Evolutionary conservation across 2,113 vertebrate species (phyloP).

Genomic region (Serilophus lunatus): DNA sequence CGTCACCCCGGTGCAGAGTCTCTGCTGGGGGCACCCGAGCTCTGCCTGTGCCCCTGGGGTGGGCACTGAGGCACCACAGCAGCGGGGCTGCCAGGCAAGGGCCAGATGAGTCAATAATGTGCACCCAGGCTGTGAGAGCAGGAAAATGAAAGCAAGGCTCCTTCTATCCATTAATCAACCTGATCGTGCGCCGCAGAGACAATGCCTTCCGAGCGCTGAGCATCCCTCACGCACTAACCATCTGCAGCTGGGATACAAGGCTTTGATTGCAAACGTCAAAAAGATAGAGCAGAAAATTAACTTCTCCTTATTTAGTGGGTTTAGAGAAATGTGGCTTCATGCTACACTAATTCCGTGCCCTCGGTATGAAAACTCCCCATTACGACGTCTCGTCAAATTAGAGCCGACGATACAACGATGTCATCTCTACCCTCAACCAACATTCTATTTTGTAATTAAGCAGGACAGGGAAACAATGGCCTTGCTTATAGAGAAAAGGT

Average conservation of each 20-base stretch:
- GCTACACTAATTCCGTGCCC: constrained; percentile 65
- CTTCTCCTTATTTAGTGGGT: constrained; percentile 66
- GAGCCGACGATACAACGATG: constrained; percentile 6
- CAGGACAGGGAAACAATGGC: constrained; percentile 53
- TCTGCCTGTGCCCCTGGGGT: neutral
- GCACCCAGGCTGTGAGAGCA: neutral
- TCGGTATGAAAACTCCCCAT: constrained; percentile 57
- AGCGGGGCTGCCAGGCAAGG: neutral
- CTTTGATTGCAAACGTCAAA: constrained; percentile 70
- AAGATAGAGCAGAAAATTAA: constrained; percentile 76
- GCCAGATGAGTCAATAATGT: neutral
- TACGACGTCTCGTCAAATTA: constrained; percentile 64
- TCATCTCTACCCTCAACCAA: constrained; percentile 37
- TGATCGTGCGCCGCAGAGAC: neutral
- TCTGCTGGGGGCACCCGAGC: neutral
- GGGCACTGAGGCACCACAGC: neutral
- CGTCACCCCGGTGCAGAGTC: neutral
- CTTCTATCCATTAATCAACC: constrained; percentile 34
- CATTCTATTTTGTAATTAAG: constrained; percentile 52
- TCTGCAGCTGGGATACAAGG: constrained; percentile 57
- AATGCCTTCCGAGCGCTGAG: constrained; percentile 19
- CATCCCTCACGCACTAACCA: constrained; percentile 60
- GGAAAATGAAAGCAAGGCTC: neutral
- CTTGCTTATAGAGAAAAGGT: constrained; percentile 56
- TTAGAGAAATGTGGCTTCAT: constrained; percentile 55